Evolutionary conservation across 1,140 invertebrate species (phyloP).

Genomic region (Rhyacophila brunnea): DNA sequence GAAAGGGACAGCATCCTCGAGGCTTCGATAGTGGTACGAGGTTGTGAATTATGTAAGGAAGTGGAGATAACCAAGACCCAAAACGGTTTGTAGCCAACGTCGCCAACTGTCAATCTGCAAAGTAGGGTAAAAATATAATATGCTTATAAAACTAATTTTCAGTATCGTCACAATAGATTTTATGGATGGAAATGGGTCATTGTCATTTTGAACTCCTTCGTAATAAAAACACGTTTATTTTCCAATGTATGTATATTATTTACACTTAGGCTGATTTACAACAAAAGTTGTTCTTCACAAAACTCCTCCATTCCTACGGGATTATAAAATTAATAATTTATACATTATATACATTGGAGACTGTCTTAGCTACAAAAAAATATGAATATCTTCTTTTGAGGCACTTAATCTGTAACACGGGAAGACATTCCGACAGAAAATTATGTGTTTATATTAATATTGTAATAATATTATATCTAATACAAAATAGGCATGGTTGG

Average conservation of each 20-base stretch:
- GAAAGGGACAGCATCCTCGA: too few species aligned
- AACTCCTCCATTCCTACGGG: constrained; percentile 15
- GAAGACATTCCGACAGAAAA: constrained; percentile 26
- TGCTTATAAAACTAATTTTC: too few species aligned
- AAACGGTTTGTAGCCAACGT: too few species aligned
- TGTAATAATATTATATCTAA: too few species aligned
- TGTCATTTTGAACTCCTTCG: too few species aligned
- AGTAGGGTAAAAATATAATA: too few species aligned
- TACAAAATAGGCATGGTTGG: constrained; percentile 9
- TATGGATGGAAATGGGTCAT: too few species aligned
- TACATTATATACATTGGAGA: constrained; percentile 28
- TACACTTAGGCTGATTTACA: constrained; percentile 26
- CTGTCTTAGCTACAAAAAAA: constrained; percentile 18
- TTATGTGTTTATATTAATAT: constrained; percentile 1
- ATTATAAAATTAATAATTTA: constrained; percentile 31
- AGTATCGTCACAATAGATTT: too few species aligned
- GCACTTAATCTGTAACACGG: constrained; percentile 14
- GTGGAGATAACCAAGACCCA: too few species aligned
- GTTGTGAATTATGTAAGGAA: too few species aligned
- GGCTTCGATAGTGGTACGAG: too few species aligned
- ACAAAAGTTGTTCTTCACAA: constrained; percentile 9
- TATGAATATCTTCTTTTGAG: constrained; percentile 13
- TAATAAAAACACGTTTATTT: neutral
- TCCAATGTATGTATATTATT: constrained; percentile 30
- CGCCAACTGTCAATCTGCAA: too few species aligned